Evolutionary conservation across 2,113 vertebrate species (phyloP), one percentile per base, ranked within the genome.

Genomic region (Saccopteryx leptura): DNA sequence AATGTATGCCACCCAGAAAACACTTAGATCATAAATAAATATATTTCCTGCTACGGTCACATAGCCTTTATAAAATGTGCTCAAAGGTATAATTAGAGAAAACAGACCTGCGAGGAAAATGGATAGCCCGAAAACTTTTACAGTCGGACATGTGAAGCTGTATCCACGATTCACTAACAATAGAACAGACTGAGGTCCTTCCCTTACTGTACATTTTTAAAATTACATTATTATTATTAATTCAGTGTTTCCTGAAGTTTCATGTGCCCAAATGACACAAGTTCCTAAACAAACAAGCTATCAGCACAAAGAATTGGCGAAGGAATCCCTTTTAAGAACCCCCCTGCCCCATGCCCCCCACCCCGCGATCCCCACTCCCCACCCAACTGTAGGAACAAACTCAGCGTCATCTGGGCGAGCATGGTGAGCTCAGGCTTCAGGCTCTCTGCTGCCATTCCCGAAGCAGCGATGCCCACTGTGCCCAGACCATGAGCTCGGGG

Each of bases 111-210:
- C 50, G 52, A 78, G 48, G 46, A 90, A 94, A 94, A 82, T 5
- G 28, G 58, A 63, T 1, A 50, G 5, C n/a, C 54, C 68, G 17
- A 75, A 48, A 58, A 81, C 46, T 69, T 60, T 84, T 24, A 85
- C 87, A 80, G 46, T 14, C 58, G 31, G 76, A n/a, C 31, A 7
- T 39, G 1, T 75, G 75, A 80, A 83, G 72, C 50, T 71, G 52
- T 93, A 24, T 95, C 63, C 85, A 54, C 94, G 95, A 92, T 33
- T 96, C 75, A 89, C 72, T 93, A 90, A 97, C 79, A 79, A 96
- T 86, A 97, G 97, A 97, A 66, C 46, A 95, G 85, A 92, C 84
- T 97, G 90, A 97, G 48, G 89, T 72, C 46, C 31, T 96, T 97
- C 69, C 56, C 86, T 83, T 78, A 26, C 50, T 84, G 11, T 33